Base-by-base conservation (phyloP, 2,113 vertebrate genomes). In the Leucoraja erinaceus region DNA sequence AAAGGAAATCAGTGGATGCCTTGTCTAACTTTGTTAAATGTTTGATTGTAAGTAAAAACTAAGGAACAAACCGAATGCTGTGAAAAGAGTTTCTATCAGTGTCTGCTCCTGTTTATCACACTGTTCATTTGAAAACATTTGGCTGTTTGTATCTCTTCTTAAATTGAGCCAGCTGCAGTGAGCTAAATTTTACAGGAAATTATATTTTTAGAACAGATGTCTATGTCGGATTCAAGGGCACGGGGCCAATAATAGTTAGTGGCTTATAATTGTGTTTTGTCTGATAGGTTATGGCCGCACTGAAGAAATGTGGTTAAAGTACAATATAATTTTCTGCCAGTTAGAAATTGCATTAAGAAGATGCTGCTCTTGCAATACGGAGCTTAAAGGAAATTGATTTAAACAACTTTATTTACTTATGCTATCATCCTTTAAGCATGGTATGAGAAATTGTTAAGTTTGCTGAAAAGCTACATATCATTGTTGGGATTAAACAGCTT, bases 151-250 rank as follows among this genome's bases (percentile, higher is more conserved):
- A 38, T 72, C 66, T 91, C 86, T 90, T 22, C 90, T 91, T 47
- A 70, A 72, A 91, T 72, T 91, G 90, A 72, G 90, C 66, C 90
- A 91, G 90, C 90, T 91, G 90, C 90, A 91, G 66, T 91, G 90
- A 91, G 90, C 90, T 91, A 72, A 91, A 91, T 91, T 91, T 91
- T 91, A 72, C 66, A 70, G 68, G 90, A 91, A 91, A 72, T 91
- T 88, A 88, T 88, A 88, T 88, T 91, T 91, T 72, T 72, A 91
- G 90, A 91, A 91, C 90, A 91, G 68, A 90, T 90, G 66, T 90
- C 88, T 90, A 61, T 90, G 68, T 90, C 66, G 18, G 88, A 91
- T 91, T 91, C 90, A 91, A 47, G 68, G 66, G 90, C 66, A 74
- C 54, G 8, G 0, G 20, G 90, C 90, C 90, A 91, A 72, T 74